These are phyloP conservation scores for Progne subis DNA, from an alignment of 2,113 vertebrate species.

Conservation along the genomic window DNA sequence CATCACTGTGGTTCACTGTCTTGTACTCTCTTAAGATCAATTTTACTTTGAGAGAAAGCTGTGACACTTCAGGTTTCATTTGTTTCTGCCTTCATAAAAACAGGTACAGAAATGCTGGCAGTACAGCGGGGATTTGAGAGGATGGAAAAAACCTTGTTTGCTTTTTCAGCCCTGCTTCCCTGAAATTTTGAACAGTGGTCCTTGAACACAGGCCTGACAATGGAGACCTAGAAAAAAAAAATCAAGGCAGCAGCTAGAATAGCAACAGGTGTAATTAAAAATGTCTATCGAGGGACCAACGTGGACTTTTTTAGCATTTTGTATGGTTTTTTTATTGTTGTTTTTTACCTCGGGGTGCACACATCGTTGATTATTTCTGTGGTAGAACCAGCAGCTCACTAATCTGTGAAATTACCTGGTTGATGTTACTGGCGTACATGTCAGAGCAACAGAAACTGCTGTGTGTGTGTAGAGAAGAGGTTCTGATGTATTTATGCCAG, in stretches of 20 bases:
- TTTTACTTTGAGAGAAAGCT: background rate
- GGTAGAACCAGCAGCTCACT: background rate
- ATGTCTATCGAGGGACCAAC: accelerated
- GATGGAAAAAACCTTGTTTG: background rate
- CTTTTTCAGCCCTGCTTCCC: background rate
- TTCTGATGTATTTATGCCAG: background rate
- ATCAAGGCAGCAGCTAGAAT: background rate
- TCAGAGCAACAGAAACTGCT: background rate
- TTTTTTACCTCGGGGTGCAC: background rate
- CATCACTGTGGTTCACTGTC: background rate
- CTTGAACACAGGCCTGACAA: background rate
- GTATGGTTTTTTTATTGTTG: background rate
- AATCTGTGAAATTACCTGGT: accelerated
- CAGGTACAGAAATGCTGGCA: accelerated
- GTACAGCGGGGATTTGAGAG: background rate
- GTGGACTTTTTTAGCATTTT: background rate
- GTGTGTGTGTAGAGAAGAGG: background rate
- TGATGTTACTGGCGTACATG: accelerated
- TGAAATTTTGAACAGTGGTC: background rate
- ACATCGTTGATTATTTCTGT: accelerated
- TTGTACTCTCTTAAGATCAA: background rate
- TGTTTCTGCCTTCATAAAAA: background rate
- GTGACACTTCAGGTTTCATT: background rate
- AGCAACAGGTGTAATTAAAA: background rate
- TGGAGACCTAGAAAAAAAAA: background rate